phyloP scores from a whole-genome alignment of 2,888 invertebrate genomes.

The Eutolmus rufibarbis region DNA sequence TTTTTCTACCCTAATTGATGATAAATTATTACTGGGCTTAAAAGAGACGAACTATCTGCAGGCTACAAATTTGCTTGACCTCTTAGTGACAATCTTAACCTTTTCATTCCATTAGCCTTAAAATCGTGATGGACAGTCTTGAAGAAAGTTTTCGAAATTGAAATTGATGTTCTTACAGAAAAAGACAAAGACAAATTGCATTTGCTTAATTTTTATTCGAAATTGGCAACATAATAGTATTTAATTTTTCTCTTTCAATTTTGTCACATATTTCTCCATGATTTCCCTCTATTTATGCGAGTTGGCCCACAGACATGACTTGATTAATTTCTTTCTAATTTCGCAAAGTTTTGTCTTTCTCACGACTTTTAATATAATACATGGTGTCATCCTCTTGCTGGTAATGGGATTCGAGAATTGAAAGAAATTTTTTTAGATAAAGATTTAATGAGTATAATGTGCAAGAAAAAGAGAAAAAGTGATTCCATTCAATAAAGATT shows the following conservation, averaged over 20 bases:
- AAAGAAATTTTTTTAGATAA: neutral
- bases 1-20: neutral
- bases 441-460: neutral
- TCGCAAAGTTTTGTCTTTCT: neutral
- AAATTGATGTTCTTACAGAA: neutral
- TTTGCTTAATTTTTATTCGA: neutral
- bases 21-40: neutral
- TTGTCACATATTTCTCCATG: neutral
- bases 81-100: neutral
- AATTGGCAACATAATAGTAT: neutral
- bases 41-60: neutral
- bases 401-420: neutral
- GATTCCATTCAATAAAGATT: neutral
- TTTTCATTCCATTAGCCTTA: neutral
- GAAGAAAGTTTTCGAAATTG: neutral
- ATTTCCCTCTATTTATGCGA: neutral
- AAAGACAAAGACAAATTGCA: neutral
- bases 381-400: neutral
- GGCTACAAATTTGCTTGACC: neutral
- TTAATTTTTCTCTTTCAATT: neutral
- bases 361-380: neutral
- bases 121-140: neutral
- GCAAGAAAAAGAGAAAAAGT: neutral
- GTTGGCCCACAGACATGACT: neutral
- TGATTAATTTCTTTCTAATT: neutral